These are phyloP conservation scores for Steromphala cineraria DNA, from an alignment of 2,888 invertebrate genomes.

Conservation along the genomic window DNA sequence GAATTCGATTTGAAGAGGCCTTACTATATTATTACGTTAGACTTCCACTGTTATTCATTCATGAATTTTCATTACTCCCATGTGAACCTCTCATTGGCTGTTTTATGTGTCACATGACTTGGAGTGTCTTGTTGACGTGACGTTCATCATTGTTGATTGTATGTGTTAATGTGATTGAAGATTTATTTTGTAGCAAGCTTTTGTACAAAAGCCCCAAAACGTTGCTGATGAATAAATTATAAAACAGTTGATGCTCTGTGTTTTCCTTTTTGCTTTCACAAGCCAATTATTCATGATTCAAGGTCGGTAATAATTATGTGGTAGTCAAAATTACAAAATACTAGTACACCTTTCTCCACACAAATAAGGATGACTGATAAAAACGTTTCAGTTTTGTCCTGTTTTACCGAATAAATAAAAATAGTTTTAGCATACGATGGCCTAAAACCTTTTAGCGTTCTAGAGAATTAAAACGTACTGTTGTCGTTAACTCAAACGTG, in stretches of 20 bases:
- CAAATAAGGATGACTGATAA: too few relatives aligned
- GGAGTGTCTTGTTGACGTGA: neutral
- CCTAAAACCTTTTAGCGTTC: too few relatives aligned
- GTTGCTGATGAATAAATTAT: constrained; percentile 26
- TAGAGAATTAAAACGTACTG: too few relatives aligned
- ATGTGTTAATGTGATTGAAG: constrained; percentile 10
- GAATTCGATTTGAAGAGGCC: too few relatives aligned
- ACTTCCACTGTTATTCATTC: neutral
- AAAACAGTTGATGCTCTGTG: neutral
- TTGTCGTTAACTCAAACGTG: too few relatives aligned
- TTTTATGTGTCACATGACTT: neutral
- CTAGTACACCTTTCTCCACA: too few relatives aligned
- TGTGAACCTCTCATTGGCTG: neutral
- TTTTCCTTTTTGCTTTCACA: neutral
- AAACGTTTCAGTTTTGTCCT: too few relatives aligned
- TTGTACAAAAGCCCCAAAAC: constrained; percentile 22
- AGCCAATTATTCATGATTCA: too few relatives aligned
- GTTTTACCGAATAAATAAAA: too few relatives aligned
- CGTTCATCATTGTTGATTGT: constrained; percentile 14
- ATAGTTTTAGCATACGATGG: too few relatives aligned
- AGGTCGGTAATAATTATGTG: too few relatives aligned
- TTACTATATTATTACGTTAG: neutral
- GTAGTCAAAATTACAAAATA: too few relatives aligned
- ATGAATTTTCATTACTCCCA: neutral
- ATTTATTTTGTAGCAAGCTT: constrained; percentile 28